Evolutionary conservation across 1,140 invertebrate species (phyloP).

Genomic region (Leptoteleia sp.): DNA sequence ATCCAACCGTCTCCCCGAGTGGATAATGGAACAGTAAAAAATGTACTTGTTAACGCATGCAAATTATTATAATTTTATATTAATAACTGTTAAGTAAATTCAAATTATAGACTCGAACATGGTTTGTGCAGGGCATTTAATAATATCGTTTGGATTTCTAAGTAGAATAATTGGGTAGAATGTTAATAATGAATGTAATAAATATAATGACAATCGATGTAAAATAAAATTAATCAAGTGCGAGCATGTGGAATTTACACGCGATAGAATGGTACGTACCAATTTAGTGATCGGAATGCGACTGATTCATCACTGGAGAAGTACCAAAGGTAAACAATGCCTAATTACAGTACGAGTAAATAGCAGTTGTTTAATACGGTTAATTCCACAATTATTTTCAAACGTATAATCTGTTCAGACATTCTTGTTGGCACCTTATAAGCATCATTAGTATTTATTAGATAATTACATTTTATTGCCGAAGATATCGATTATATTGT

Average conservation of each 20-base stretch:
- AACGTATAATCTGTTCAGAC: conserved; percentile 14
- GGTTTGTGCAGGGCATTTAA: too few relatives aligned
- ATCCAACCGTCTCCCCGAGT: too few relatives aligned
- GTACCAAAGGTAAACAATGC: conserved; percentile 35
- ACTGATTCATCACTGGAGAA: conserved; percentile 27
- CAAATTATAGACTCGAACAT: too few relatives aligned
- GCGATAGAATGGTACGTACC: conserved; percentile 4
- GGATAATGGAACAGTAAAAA: too few relatives aligned
- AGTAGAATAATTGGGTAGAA: too few relatives aligned
- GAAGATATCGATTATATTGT: too few relatives aligned
- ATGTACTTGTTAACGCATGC: too few relatives aligned
- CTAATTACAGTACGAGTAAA: conserved; percentile 48
- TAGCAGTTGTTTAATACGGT: conserved; percentile 19
- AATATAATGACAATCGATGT: too few relatives aligned
- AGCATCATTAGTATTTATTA: conserved; percentile 7
- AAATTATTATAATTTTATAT: too few relatives aligned
- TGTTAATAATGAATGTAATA: too few relatives aligned
- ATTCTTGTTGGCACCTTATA: conserved; percentile 1
- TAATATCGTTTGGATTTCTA: too few relatives aligned
- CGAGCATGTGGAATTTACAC: background rate
- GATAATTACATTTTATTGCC: conserved; percentile 16
- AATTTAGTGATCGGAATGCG: conserved; percentile 40
- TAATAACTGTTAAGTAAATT: too few relatives aligned
- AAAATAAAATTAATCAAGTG: conserved; percentile 22
- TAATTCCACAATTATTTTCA: conserved; percentile 33